phyloP scores from a whole-genome alignment of 2,797 vertebrate genomes.

The Sandelia bainsii region DNA sequence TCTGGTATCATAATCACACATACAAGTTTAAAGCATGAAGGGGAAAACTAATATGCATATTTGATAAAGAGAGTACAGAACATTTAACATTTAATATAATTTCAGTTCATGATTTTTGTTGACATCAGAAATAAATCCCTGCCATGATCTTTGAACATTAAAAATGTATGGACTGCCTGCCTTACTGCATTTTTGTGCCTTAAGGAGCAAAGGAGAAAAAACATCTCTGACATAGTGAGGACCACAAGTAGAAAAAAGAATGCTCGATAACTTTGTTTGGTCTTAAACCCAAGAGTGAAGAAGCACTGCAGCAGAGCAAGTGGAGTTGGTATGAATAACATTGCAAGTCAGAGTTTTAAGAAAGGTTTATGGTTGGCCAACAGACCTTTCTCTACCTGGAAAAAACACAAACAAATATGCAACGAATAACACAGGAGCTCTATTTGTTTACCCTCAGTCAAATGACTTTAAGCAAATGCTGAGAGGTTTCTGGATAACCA shows the following conservation, averaged over 20 bases:
- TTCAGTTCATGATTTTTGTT: not conserved
- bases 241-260: no score
- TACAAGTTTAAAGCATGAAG: not conserved
- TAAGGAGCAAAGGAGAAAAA: not conserved
- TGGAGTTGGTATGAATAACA: not conserved
- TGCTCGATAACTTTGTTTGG: not conserved
- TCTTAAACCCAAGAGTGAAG: not conserved
- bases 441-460: constrained; percentile 11
- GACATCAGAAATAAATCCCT: no score
- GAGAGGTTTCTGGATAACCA: not conserved
- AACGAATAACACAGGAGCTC: not conserved
- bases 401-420: not conserved
- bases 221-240: not conserved
- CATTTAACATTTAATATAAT: not conserved
- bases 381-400: not conserved
- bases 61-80: not conserved
- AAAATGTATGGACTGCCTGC: not conserved
- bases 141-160: not conserved
- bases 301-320: no score
- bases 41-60: not conserved
- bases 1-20: not conserved
- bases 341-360: not conserved
- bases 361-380: not conserved
- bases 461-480: constrained; percentile 4
- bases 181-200: not conserved